Percentiles rank a stretch among this genome's conserved stretches.
Evolutionary conservation across 2,888 invertebrate genomes (phyloP).

Genomic region (Shargacucullia verbasci): DNA sequence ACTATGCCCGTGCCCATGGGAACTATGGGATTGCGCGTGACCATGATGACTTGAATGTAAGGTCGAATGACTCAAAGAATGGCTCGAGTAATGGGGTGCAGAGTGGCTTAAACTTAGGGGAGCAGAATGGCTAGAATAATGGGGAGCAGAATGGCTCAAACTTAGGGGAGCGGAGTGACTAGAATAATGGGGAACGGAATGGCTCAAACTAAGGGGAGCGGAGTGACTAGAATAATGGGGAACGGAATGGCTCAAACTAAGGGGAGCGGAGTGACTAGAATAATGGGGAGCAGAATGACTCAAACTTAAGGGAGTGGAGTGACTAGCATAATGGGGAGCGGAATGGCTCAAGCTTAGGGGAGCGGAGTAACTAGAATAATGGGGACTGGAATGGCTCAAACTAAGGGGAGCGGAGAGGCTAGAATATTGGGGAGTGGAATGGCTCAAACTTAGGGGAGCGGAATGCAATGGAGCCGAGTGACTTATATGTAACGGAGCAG

Average conservation of each 20-base stretch:
- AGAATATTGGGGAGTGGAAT: conserved; percentile 2
- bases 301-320: conserved; percentile 7
- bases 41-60: conserved; percentile 8
- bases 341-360: conserved; percentile 8
- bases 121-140: conserved; percentile 11
- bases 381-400: conserved; percentile 15
- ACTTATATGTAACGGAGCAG: too few relatives aligned
- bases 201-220: conserved; percentile 6
- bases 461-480: conserved; percentile 4
- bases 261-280: conserved; percentile 4
- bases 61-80: background rate
- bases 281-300: conserved; percentile 12
- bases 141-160: conserved; percentile 2
- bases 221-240: conserved; percentile 14
- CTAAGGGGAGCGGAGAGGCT: conserved; percentile 4
- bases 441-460: background rate
- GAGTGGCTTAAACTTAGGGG: conserved; percentile 16
- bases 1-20: conserved; percentile 6
- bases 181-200: conserved; percentile 7
- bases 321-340: conserved; percentile 7
- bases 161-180: conserved; percentile 8
- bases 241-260: conserved; percentile 3
- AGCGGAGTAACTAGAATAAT: conserved; percentile 6
- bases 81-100: conserved; percentile 2
- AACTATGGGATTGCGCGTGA: conserved; percentile 7